A percentile compares a stretch with the other conserved stretches of the same genome.
Conservation (phyloP, 2,113 vertebrate genomes). For the Lepidothrix coronata region DNA sequence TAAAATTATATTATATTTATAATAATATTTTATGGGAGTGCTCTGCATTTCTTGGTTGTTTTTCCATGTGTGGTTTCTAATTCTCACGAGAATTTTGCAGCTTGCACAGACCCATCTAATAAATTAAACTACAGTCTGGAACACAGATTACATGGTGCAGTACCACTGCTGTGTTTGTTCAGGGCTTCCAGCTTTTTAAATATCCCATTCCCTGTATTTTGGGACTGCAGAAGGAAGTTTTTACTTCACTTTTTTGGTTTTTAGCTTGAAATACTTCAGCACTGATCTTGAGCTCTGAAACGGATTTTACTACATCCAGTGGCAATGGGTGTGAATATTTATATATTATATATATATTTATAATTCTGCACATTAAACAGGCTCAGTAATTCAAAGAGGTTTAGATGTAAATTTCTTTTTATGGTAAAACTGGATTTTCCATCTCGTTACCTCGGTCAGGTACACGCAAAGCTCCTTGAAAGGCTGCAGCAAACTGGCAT, state of each 20-base stretch:
- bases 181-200: background rate
- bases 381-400: rapidly evolving
- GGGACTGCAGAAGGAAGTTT: background rate
- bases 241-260: background rate
- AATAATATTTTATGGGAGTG: background rate
- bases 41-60: background rate
- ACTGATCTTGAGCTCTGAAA: background rate
- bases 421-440: background rate
- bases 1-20: no score
- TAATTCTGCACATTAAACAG: background rate
- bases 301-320: background rate
- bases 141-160: background rate
- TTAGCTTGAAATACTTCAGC: background rate
- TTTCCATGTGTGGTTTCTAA: background rate
- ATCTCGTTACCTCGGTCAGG: slow-evolving; percentile 83
- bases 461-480: slow-evolving; percentile 93
- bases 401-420: background rate
- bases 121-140: background rate
- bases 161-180: background rate
- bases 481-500: slow-evolving; percentile 88
- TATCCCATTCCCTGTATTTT: background rate
- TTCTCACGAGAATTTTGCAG: background rate
- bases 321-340: rapidly evolving
- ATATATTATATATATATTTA: no score
- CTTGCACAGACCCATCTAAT: background rate